These are phyloP conservation scores for Pterostichus madidus DNA, from an alignment of 2,888 invertebrate species.

Conservation along the genomic window DNA sequence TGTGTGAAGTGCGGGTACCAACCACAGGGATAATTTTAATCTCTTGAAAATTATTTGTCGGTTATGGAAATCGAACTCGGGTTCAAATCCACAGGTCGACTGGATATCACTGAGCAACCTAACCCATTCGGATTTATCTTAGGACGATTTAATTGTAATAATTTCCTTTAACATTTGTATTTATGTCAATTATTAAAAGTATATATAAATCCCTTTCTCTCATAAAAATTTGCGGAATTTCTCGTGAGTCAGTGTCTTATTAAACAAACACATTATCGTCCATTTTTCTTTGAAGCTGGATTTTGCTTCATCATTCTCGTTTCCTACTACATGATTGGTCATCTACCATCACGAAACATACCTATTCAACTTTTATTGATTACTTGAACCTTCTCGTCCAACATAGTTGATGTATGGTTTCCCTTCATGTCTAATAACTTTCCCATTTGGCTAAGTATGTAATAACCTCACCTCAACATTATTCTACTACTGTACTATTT, in stretches of 20 bases:
- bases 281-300: constrained; percentile 6
- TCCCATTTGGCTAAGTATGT: background rate
- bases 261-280: constrained; percentile 31
- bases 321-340: constrained; percentile 5
- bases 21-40: no score
- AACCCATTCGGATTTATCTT: no score
- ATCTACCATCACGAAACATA: background rate
- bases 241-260: constrained; percentile 8
- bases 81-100: no score
- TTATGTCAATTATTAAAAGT: no score
- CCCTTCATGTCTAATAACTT: constrained; percentile 3
- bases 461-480: constrained; percentile 1
- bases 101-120: no score
- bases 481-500: background rate
- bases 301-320: constrained; percentile 15
- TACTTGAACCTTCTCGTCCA: background rate
- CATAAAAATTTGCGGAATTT: background rate
- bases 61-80: no score
- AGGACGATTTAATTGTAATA: no score
- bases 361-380: constrained; percentile 19
- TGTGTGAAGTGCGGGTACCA: no score
- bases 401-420: constrained; percentile 4
- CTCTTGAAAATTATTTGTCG: no score
- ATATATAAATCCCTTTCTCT: no score
- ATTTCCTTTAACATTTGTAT: no score